These are phyloP conservation scores for Esox lucius DNA, from an alignment of 2,797 vertebrate species.

Conservation along the genomic window DNA sequence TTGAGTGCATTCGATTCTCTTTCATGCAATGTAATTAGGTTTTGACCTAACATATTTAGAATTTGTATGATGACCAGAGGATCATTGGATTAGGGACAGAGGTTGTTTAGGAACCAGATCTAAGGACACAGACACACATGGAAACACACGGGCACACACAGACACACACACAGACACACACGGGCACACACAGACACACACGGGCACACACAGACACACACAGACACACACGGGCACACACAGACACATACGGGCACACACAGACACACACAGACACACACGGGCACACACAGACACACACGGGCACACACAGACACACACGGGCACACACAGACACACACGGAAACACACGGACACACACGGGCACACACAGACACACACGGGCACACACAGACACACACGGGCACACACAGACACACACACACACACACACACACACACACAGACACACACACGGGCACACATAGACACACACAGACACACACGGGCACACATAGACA, in stretches of 20 bases:
- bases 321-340: neutral
- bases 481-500: neutral
- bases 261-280: neutral
- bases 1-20: too few relatives aligned
- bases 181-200: neutral
- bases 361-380: neutral
- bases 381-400: neutral
- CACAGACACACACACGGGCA: neutral
- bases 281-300: neutral
- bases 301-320: neutral
- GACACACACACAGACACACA: neutral
- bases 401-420: neutral
- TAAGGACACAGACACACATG: neutral
- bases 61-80: too few relatives aligned
- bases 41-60: too few relatives aligned
- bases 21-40: too few relatives aligned
- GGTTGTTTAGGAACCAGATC: neutral
- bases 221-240: neutral
- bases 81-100: too few relatives aligned
- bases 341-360: neutral
- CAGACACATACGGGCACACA: neutral
- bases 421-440: neutral
- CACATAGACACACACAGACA: conserved; percentile 4
- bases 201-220: neutral
- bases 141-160: neutral